Conservation (phyloP, 2,888 invertebrate genomes). For the Azorinus chamasolen region DNA sequence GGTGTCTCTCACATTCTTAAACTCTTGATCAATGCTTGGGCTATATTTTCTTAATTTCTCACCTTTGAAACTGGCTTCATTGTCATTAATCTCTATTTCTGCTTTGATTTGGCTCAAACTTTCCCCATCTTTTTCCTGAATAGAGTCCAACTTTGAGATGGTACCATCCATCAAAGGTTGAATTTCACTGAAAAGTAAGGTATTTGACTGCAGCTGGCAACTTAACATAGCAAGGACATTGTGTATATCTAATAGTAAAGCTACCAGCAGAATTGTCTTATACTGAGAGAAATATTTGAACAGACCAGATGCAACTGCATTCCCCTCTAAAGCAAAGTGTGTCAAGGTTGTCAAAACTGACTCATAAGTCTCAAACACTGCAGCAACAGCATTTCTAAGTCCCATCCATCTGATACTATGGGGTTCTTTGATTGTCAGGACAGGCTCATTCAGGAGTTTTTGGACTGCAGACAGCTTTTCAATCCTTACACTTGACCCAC, state of each 20-base stretch:
- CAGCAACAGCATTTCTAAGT: constrained; percentile 47
- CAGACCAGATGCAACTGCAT: constrained; percentile 31
- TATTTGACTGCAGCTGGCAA: constrained; percentile 35
- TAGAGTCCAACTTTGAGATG: constrained; percentile 24
- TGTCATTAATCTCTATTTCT: too few relatives aligned
- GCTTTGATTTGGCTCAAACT: constrained; percentile 19
- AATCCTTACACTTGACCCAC: constrained; percentile 34
- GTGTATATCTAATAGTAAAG: constrained; percentile 53
- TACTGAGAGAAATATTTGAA: constrained; percentile 34
- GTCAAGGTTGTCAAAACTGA: constrained; percentile 40
- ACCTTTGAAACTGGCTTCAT: too few relatives aligned
- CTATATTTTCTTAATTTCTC: too few relatives aligned
- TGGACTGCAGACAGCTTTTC: not conserved
- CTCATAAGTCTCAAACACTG: constrained; percentile 39
- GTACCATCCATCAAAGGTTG: constrained; percentile 36
- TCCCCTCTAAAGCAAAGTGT: constrained; percentile 37
- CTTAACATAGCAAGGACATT: constrained; percentile 24
- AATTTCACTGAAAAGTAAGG: constrained; percentile 39
- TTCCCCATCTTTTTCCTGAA: constrained; percentile 37
- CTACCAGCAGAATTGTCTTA: constrained; percentile 25
- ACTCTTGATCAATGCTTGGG: too few relatives aligned
- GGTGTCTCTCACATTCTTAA: too few relatives aligned
- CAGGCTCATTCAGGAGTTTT: constrained; percentile 45
- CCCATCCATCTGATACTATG: constrained; percentile 52
- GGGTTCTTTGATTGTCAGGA: constrained; percentile 54